These are phyloP conservation scores for Maccullochella peelii DNA, from an alignment of 2,113 vertebrate species.

Conservation along the genomic window DNA sequence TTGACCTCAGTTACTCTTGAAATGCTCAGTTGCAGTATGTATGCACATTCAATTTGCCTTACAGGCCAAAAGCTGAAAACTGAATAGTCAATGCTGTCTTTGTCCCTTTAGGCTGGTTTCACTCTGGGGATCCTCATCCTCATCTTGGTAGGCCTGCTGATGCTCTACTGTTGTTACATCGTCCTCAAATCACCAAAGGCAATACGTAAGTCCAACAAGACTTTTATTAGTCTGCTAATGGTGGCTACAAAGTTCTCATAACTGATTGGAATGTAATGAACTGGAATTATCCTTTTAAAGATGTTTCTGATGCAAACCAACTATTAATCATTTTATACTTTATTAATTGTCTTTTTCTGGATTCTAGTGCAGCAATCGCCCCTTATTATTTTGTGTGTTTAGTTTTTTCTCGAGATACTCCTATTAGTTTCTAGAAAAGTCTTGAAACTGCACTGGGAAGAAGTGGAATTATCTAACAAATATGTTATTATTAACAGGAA, in stretches of 20 bases:
- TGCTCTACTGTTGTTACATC: conserved; percentile 95
- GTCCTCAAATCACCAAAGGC: conserved; percentile 91
- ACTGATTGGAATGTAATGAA: not conserved
- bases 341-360: not conserved
- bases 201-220: conserved; percentile 88
- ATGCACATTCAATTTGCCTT: not conserved
- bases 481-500: not conserved
- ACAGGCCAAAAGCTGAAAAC: not conserved
- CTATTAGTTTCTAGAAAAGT: not conserved
- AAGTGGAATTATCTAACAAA: not conserved
- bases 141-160: conserved; percentile 90
- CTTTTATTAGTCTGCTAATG: not conserved
- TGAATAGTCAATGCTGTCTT: conserved; percentile 10
- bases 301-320: not conserved
- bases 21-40: not conserved
- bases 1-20: not conserved
- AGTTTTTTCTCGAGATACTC: not conserved
- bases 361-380: not conserved
- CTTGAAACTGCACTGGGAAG: not conserved
- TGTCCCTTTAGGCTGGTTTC: conserved; percentile 91
- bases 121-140: conserved; percentile 91
- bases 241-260: not conserved
- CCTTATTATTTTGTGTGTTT: too few species aligned
- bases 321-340: not conserved
- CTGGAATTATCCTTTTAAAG: not conserved